Percentiles rank a stretch among this genome's conserved stretches.
Conservation (phyloP, 2,797 vertebrate genomes). For the Hylomyscus alleni region DNA sequence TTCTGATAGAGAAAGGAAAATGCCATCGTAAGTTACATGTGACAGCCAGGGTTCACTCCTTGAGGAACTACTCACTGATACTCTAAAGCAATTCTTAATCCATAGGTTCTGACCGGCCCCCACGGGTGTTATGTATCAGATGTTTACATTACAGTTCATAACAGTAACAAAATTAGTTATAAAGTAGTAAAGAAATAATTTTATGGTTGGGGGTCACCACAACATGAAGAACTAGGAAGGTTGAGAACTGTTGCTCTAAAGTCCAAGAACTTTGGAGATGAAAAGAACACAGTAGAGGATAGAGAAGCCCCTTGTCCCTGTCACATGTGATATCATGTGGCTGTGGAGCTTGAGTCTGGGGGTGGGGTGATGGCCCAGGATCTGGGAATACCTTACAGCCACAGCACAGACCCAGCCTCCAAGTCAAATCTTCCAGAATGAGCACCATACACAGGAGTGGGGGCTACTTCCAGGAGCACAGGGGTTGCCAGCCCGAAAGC, state of each 20-base stretch:
- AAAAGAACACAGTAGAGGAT: background rate
- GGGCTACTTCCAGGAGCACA: background rate
- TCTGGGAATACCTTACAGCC: no score
- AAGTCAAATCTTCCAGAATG: rapidly evolving
- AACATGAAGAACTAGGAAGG: background rate
- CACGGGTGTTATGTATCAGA: background rate
- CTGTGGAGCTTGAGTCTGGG: background rate
- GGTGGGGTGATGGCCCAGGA: background rate
- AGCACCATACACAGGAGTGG: no score
- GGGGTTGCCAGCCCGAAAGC: background rate
- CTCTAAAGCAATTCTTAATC: background rate
- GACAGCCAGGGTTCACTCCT: background rate
- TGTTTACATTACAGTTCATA: background rate
- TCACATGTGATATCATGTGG: background rate
- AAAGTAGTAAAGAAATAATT: background rate
- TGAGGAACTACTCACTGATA: background rate
- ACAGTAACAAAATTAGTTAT: background rate
- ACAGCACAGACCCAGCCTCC: background rate
- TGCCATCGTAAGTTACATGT: background rate
- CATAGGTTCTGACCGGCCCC: background rate
- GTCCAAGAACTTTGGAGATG: background rate
- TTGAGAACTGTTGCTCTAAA: background rate
- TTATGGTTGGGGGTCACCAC: background rate
- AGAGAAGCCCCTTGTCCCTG: no score
- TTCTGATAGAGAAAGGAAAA: conserved; percentile 1